A percentile compares a stretch with the other conserved stretches of the same genome.
phyloP scores from a whole-genome alignment of 2,888 invertebrate genomes.

The Thumatha senex region DNA sequence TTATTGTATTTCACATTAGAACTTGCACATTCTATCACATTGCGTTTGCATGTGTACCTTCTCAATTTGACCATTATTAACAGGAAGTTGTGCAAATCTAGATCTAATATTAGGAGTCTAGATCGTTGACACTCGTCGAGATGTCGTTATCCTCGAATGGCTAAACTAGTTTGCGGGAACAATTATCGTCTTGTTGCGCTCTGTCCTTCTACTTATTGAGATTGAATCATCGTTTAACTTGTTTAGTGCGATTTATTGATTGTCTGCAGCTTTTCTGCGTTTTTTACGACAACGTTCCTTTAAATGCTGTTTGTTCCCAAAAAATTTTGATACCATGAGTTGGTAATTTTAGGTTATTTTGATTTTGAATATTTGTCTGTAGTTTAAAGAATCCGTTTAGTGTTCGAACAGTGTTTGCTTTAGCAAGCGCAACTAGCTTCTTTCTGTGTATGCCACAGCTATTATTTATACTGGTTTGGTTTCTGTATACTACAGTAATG shows the following conservation, averaged over 20 bases:
- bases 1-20: too few relatives aligned
- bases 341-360: too few relatives aligned
- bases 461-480: too few relatives aligned
- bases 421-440: too few relatives aligned
- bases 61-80: constrained; percentile 4
- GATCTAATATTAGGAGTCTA: constrained; percentile 36
- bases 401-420: too few relatives aligned
- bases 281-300: neutral
- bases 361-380: too few relatives aligned
- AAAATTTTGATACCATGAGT: neutral
- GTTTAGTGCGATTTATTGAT: constrained; percentile 42
- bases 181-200: constrained; percentile 62
- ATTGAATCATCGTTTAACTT: constrained; percentile 59
- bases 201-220: constrained; percentile 50
- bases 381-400: too few relatives aligned
- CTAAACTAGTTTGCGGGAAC: constrained; percentile 56
- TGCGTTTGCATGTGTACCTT: too few relatives aligned
- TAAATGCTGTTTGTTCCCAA: neutral
- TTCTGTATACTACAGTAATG: too few relatives aligned
- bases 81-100: constrained; percentile 9
- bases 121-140: constrained; percentile 63
- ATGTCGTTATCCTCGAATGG: constrained; percentile 61
- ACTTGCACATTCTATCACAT: too few relatives aligned
- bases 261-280: constrained; percentile 10
- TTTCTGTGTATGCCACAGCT: too few relatives aligned